phyloP scores from a whole-genome alignment of 1,140 invertebrate species.

The Gryon sp. region DNA sequence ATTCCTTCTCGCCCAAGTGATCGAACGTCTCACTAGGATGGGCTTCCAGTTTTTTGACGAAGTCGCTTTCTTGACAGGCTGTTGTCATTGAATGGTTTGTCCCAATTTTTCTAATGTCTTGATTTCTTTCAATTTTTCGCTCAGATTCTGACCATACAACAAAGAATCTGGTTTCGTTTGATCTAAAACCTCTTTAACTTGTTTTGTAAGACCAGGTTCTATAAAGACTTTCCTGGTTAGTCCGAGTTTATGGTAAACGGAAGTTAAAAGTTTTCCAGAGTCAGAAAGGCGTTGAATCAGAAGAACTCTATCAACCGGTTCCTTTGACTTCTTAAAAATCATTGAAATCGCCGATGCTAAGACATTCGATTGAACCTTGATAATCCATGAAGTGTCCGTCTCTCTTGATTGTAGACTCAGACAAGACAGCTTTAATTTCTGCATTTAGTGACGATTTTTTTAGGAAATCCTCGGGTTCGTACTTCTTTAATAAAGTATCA shows the following conservation, averaged over 20 bases:
- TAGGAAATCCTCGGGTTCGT: slow-evolving; percentile 13
- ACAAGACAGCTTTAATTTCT: no score
- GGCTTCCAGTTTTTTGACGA: slow-evolving; percentile 15
- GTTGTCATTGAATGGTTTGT: background rate
- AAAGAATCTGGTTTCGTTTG: background rate
- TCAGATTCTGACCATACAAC: background rate
- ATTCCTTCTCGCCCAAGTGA: slow-evolving; percentile 15
- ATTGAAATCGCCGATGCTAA: background rate
- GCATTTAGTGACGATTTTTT: no score
- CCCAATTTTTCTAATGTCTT: slow-evolving; percentile 1
- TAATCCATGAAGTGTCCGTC: background rate
- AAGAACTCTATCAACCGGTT: background rate
- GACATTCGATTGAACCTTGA: background rate
- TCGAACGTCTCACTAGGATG: slow-evolving; percentile 6
- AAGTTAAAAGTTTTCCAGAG: background rate
- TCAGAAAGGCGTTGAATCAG: background rate
- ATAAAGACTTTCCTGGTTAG: slow-evolving; percentile 1
- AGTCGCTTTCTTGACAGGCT: background rate
- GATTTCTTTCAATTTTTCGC: background rate
- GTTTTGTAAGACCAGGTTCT: background rate
- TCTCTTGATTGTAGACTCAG: background rate
- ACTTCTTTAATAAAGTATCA: slow-evolving; percentile 15
- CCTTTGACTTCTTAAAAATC: background rate
- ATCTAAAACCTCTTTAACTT: background rate
- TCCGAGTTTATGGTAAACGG: background rate